Base-by-base conservation (phyloP, 2,113 vertebrate genomes). In the Thymallus thymallus region DNA sequence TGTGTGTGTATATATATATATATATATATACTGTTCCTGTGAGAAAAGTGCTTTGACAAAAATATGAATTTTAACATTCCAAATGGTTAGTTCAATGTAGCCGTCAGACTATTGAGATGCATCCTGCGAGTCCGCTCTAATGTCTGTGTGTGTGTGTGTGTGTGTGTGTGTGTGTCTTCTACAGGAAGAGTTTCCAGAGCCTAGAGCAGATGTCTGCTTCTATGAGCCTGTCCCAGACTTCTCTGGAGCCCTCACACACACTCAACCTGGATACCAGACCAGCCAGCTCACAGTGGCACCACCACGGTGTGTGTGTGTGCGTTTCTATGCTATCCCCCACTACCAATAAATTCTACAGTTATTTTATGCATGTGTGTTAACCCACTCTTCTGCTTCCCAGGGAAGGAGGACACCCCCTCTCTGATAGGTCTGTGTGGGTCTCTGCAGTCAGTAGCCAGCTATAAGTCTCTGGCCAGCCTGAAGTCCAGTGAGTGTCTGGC, bases 401-500 rank as follows among this genome's bases (percentile, higher is more conserved):
- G 94, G 85, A 98, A 98, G 89, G 97, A 98, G 91, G 96, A 97
- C 63, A 98, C 96, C 4, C 96, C 96, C 0, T 98, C 96, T 0
- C 82, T 99, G 51, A 92, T 96, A 78, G 97, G 96, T 74, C 92
- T 98, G 64, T 98, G 96, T 85, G 97, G 96, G 35, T 99, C 97
- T 64, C 92, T 98, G 71, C 98, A 96, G 3, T 98, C 97, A 16
- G 93, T 98, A 32, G 93, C 94, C 85, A 98, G 97, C 90, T 98
- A 98, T 89, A 98, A 96, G 87, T 99, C 96, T 89, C 91, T 98
- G 88, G 94, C 96, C 79, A 98, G 96, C 78, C 89, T 98, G 88
- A 98, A 95, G 92, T 98, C 96, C 24, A 98, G 94, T 73, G 97
- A 98, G 91, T 98, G 91, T 88, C 94, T 99, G 87, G 95, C 94